These are phyloP conservation scores for Aporophyla nigra DNA, from an alignment of 2,888 invertebrate species.

Conservation along the genomic window DNA sequence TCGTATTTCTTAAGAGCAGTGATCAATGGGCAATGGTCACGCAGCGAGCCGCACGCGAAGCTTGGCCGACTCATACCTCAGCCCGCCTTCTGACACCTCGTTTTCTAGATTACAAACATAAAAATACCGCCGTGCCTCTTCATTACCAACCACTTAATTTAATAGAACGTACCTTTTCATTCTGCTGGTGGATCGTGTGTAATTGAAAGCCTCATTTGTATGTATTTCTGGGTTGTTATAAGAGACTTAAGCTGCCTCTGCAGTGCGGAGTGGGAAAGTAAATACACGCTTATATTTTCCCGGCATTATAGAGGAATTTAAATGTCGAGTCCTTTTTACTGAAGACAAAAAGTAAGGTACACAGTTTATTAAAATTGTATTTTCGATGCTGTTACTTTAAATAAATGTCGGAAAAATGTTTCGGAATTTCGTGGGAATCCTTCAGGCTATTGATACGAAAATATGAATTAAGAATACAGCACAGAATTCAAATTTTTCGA, in stretches of 20 bases:
- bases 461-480: constrained; percentile 4
- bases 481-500: not conserved
- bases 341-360: constrained; percentile 21
- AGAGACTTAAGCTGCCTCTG: constrained; percentile 44
- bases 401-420: constrained; percentile 1
- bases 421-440: not conserved
- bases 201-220: constrained; percentile 67
- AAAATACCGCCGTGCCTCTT: constrained; percentile 83
- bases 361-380: constrained; percentile 18
- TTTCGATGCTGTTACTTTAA: constrained; percentile 5
- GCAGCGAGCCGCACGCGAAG: constrained; percentile 81
- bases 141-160: constrained; percentile 79
- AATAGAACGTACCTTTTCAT: constrained; percentile 72
- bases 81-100: constrained; percentile 78
- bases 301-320: constrained; percentile 20
- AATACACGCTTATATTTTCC: constrained; percentile 30
- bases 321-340: constrained; percentile 27
- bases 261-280: constrained; percentile 16
- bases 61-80: constrained; percentile 74
- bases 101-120: constrained; percentile 82
- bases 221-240: constrained; percentile 60
- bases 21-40: constrained; percentile 86
- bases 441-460: not conserved
- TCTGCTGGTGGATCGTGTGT: constrained; percentile 60
- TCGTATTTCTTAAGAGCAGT: constrained; percentile 83